phyloP scores from a whole-genome alignment of 2,888 invertebrate species.

The Drosophila monieri region DNA sequence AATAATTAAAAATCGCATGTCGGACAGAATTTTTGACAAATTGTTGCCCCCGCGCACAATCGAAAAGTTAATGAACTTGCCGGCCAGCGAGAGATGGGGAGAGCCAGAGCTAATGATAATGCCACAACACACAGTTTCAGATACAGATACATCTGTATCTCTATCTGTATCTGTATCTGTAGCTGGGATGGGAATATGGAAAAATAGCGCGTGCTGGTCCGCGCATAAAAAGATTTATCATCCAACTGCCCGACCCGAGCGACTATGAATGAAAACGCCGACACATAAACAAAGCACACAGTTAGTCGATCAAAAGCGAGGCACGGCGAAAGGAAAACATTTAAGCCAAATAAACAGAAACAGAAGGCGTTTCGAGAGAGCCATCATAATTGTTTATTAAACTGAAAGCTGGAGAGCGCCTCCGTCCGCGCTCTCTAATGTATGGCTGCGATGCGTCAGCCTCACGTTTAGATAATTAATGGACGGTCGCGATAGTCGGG shows the following conservation, averaged over 20 bases:
- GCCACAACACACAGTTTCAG: conserved; percentile 39
- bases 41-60: conserved; percentile 60
- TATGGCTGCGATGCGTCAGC: conserved; percentile 52
- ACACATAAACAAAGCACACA: conserved; percentile 49
- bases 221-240: conserved; percentile 55
- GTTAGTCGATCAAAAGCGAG: conserved; percentile 48
- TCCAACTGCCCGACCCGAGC: conserved; percentile 31
- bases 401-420: conserved; percentile 34
- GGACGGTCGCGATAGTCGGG: conserved; percentile 23
- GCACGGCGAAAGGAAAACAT: conserved; percentile 36
- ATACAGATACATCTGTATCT: conserved; percentile 18
- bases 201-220: conserved; percentile 49
- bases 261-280: conserved; percentile 71
- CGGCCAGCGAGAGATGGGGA: conserved; percentile 28
- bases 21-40: conserved; percentile 71
- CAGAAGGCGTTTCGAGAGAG: conserved; percentile 38
- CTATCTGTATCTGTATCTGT: neutral
- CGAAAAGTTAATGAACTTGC: conserved; percentile 77
- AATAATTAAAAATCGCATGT: conserved; percentile 75
- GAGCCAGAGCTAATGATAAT: conserved; percentile 63
- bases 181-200: conserved; percentile 11
- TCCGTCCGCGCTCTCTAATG: conserved; percentile 2
- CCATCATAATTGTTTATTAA: conserved; percentile 53
- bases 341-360: conserved; percentile 65
- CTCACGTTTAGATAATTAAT: conserved; percentile 61